A percentile compares a stretch with the other conserved stretches of the same genome.
These are phyloP conservation scores for Heteromormyrus szaboi DNA, from an alignment of 2,797 vertebrate species.

Conservation along the genomic window DNA sequence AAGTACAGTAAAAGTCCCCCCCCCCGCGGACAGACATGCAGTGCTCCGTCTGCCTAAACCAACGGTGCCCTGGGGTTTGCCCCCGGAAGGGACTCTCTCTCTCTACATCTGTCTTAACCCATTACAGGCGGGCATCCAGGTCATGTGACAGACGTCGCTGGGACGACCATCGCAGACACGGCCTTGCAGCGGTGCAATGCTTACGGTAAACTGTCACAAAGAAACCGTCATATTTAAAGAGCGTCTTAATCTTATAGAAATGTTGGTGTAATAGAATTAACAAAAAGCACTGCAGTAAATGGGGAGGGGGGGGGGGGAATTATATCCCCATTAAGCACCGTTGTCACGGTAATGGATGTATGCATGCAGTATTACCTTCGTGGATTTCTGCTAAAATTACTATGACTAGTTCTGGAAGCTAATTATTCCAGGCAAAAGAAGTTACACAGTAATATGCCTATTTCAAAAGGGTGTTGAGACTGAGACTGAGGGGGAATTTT, in stretches of 20 bases:
- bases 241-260: not conserved
- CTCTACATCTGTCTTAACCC: constrained; percentile 11
- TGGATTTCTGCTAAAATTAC: not conserved
- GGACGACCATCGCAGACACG: not conserved
- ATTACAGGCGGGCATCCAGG: not conserved
- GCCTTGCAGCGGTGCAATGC: not conserved
- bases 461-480: not conserved
- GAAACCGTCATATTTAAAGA: not conserved
- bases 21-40: not conserved
- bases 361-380: not conserved
- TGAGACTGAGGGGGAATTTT: too few relatives aligned
- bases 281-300: not conserved
- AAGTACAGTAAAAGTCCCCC: not conserved
- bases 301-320: not conserved
- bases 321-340: not conserved
- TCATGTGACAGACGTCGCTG: not conserved
- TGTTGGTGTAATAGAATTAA: not conserved
- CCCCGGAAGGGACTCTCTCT: not conserved
- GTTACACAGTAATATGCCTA: not conserved
- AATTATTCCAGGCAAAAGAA: not conserved
- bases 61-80: constrained; percentile 32
- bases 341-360: not conserved
- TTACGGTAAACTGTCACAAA: not conserved
- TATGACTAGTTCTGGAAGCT: not conserved
- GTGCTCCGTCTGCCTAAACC: constrained; percentile 38